Percentiles rank a stretch among this genome's conserved stretches.
These are phyloP conservation scores for Camptogramma bilineatum DNA, from an alignment of 2,888 invertebrate species.

Conservation along the genomic window DNA sequence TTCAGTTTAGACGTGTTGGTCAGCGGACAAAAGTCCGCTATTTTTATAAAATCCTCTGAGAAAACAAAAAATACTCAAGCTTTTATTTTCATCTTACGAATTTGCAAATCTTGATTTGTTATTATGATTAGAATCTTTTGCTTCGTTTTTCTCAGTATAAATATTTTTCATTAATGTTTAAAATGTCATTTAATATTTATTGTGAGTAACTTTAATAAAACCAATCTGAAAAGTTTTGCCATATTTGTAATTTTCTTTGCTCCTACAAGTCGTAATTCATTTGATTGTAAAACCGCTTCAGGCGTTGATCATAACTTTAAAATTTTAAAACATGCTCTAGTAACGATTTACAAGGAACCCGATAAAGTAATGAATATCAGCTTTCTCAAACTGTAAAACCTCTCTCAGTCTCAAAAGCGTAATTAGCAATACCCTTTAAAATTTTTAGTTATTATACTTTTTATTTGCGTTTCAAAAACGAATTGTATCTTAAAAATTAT, in stretches of 20 bases:
- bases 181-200: too few relatives aligned
- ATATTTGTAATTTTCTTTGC: too few relatives aligned
- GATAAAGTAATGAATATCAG: conserved; percentile 11
- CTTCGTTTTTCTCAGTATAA: too few relatives aligned
- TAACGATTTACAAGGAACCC: conserved; percentile 42
- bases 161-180: too few relatives aligned
- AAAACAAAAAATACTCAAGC: background rate
- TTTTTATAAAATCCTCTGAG: background rate
- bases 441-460: too few relatives aligned
- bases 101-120: too few relatives aligned
- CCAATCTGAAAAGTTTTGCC: too few relatives aligned
- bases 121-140: too few relatives aligned
- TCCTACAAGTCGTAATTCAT: background rate
- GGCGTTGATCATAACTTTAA: conserved; percentile 17
- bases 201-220: too few relatives aligned
- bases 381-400: conserved; percentile 6
- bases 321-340: conserved; percentile 13
- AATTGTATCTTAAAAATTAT: too few relatives aligned
- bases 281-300: conserved; percentile 26
- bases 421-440: too few relatives aligned
- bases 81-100: background rate
- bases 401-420: background rate
- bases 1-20: conserved; percentile 58
- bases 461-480: too few relatives aligned
- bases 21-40: conserved; percentile 33